A percentile compares a stretch with the other conserved stretches of the same genome.
phyloP scores from a whole-genome alignment of 2,888 invertebrate species.

The Cryptocephalus primarius region DNA sequence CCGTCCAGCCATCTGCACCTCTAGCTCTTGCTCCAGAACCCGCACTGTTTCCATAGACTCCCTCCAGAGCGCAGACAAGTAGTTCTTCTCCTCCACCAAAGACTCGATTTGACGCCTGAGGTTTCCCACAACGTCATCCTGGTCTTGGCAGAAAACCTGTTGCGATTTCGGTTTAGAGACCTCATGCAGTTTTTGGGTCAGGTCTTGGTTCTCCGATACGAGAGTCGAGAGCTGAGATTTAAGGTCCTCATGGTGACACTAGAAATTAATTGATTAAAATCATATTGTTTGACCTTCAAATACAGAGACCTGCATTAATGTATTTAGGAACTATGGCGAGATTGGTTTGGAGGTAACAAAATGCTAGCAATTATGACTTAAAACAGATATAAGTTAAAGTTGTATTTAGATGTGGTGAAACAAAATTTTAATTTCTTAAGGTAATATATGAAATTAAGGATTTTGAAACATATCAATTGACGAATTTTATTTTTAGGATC shows the following conservation, averaged over 20 bases:
- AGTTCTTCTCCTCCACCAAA: constrained; percentile 49
- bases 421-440: no score
- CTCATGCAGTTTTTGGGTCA: constrained; percentile 13
- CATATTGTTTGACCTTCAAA: no score
- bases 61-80: constrained; percentile 54
- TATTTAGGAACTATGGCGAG: no score
- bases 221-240: constrained; percentile 14
- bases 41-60: constrained; percentile 55
- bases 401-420: no score
- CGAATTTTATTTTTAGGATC: no score
- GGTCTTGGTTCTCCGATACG: constrained; percentile 19
- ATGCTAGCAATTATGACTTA: no score
- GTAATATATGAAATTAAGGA: no score
- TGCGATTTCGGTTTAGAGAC: constrained; percentile 3
- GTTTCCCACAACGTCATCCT: constrained; percentile 19
- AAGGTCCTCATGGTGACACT: constrained; percentile 19
- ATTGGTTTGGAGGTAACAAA: no score
- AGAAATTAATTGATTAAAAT: constrained; percentile 5
- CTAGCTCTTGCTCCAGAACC: constrained; percentile 55
- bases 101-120: constrained; percentile 20
- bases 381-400: no score
- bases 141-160: constrained; percentile 2
- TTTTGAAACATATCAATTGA: no score
- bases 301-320: no score
- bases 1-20: constrained; percentile 36